phyloP scores from a whole-genome alignment of 2,113 vertebrate species.

The Scomber japonicus region DNA sequence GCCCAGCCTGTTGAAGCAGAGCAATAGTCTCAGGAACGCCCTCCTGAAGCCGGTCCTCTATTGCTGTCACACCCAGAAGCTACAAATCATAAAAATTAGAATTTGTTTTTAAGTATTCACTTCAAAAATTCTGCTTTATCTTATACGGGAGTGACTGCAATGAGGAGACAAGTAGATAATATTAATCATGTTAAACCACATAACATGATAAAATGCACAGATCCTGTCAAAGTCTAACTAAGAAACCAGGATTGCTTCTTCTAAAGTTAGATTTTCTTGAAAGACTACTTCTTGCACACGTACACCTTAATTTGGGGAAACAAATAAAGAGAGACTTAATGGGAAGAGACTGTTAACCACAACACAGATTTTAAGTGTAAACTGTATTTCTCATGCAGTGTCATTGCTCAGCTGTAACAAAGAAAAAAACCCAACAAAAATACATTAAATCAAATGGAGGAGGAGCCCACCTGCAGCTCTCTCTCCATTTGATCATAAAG shows the following conservation, averaged over 20 bases:
- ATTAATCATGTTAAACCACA: not conserved
- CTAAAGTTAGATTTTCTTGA: not conserved
- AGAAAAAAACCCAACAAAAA: not conserved
- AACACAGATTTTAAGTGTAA: not conserved
- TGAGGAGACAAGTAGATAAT: not conserved
- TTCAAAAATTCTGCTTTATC: not conserved
- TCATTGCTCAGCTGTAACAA: not conserved
- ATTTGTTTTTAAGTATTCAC: not conserved
- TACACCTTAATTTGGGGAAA: not conserved
- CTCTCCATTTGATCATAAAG: constrained; percentile 91
- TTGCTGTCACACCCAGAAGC: constrained; percentile 93
- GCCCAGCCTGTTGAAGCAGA: constrained; percentile 87
- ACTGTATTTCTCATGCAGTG: not conserved
- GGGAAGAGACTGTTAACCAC: not conserved
- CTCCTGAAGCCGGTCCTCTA: constrained; percentile 93
- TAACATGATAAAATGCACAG: not conserved
- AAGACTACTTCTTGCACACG: not conserved
- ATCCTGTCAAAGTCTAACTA: not conserved
- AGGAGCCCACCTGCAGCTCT: constrained; percentile 86
- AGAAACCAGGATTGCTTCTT: not conserved
- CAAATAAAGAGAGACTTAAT: not conserved
- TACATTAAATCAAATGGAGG: not conserved
- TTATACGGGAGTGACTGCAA: not conserved
- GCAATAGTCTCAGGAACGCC: constrained; percentile 92
- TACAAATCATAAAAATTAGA: constrained; percentile 55